Conservation (phyloP, 2,888 invertebrate genomes). For the Tiphia femorata region DNA sequence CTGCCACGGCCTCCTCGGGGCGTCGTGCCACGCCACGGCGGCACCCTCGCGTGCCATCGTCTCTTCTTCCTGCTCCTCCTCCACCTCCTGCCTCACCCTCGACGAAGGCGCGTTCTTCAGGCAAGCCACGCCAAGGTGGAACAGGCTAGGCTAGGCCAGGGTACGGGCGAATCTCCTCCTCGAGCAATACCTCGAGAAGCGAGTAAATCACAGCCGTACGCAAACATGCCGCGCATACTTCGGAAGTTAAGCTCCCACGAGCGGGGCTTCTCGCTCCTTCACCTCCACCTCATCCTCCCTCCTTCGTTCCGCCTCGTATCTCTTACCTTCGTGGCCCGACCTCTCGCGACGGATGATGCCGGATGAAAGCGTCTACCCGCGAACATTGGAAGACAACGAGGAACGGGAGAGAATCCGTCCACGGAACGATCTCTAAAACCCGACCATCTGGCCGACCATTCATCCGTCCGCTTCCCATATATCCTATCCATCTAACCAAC, state of each 20-base stretch:
- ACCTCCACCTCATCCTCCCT: no score
- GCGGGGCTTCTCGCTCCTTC: constrained; percentile 3
- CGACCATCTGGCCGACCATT: neutral
- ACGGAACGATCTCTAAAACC: neutral
- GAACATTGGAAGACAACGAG: constrained; percentile 34
- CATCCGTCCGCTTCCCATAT: neutral
- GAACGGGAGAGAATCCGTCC: constrained; percentile 27
- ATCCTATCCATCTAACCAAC: no score
- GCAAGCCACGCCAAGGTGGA: neutral
- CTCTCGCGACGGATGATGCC: constrained; percentile 11
- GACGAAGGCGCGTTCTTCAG: neutral
- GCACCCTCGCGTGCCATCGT: neutral
- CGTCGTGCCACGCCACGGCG: no score
- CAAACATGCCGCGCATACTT: constrained; percentile 56
- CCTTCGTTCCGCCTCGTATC: no score
- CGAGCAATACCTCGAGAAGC: constrained; percentile 29
- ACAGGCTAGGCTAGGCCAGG: constrained; percentile 10
- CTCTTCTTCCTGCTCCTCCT: constrained; percentile 17
- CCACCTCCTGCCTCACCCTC: neutral
- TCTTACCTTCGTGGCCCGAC: no score
- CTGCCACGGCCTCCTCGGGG: no score
- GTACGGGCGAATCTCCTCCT: constrained; percentile 14
- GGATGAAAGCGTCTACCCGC: constrained; percentile 18
- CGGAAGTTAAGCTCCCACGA: constrained; percentile 42
- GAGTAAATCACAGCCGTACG: constrained; percentile 59